Conservation (phyloP, 2,888 invertebrate genomes). For the Diaperis boleti region DNA sequence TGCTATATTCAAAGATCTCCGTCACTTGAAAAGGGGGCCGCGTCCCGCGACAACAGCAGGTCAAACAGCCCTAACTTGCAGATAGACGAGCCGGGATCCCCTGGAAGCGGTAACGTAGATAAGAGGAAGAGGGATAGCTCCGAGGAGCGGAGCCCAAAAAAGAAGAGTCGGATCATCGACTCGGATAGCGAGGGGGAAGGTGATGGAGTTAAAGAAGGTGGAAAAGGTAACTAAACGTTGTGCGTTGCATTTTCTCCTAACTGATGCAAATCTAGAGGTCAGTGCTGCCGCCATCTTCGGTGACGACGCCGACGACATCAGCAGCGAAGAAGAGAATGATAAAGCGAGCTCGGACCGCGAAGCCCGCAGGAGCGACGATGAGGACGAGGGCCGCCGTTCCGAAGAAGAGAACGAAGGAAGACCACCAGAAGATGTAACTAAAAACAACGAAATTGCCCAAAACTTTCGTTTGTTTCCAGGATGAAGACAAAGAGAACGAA, state of each 20-base stretch:
- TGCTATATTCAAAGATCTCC: no score
- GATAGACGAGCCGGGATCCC: conserved; percentile 66
- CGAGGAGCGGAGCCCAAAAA: conserved; percentile 63
- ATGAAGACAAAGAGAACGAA: conserved; percentile 79
- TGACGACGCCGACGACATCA: conserved; percentile 94
- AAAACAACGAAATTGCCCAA: neutral
- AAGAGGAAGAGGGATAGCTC: conserved; percentile 62
- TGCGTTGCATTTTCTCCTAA: neutral
- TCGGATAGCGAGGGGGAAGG: conserved; percentile 78
- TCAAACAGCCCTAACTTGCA: conserved; percentile 67
- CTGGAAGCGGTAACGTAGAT: conserved; percentile 61
- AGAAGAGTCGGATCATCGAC: conserved; percentile 70
- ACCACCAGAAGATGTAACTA: conserved; percentile 52
- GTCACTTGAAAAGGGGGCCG: conserved; percentile 42
- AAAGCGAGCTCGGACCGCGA: conserved; percentile 59
- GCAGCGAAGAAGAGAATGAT: conserved; percentile 82
- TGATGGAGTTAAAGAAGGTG: conserved; percentile 51
- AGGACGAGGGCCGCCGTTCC: conserved; percentile 62
- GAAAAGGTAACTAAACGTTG: conserved; percentile 35
- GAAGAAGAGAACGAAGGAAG: conserved; percentile 67
- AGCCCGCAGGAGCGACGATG: conserved; percentile 55
- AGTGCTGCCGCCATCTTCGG: conserved; percentile 91
- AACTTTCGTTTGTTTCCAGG: conserved; percentile 60
- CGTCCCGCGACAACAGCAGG: conserved; percentile 52
- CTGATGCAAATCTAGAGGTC: conserved; percentile 64